Conservation (phyloP, 2,113 vertebrate genomes). For the Rafetus swinhoei region DNA sequence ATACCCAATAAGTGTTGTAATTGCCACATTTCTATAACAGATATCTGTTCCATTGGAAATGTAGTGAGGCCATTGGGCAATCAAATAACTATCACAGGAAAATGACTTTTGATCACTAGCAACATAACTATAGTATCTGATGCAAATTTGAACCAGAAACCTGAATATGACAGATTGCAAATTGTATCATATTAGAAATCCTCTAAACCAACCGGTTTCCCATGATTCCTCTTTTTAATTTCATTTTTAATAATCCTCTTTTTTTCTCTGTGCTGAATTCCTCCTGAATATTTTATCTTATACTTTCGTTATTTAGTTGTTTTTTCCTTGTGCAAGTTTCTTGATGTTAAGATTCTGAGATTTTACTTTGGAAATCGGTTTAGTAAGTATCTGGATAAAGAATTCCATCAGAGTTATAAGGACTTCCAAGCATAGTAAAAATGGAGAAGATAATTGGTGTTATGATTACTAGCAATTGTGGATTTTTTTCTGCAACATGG, state of each 20-base stretch:
- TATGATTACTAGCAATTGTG: neutral
- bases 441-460: neutral
- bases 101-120: neutral
- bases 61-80: neutral
- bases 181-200: neutral
- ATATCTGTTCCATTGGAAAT: neutral
- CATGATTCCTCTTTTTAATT: neutral
- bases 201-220: neutral
- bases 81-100: slow-evolving; percentile 1
- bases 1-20: neutral
- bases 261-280: slow-evolving; percentile 9
- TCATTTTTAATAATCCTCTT: slow-evolving; percentile 18
- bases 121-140: neutral
- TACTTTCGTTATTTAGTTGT: neutral
- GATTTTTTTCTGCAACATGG: neutral
- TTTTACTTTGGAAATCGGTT: neutral
- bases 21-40: neutral
- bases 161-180: neutral
- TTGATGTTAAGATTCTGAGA: neutral
- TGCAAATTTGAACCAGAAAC: slow-evolving; percentile 19
- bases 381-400: slow-evolving; percentile 1
- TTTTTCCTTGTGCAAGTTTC: neutral
- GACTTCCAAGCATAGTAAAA: neutral
- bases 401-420: neutral
- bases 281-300: slow-evolving; percentile 15